Base-by-base conservation (phyloP, 2,113 vertebrate species). In the Cepphus grylle region DNA sequence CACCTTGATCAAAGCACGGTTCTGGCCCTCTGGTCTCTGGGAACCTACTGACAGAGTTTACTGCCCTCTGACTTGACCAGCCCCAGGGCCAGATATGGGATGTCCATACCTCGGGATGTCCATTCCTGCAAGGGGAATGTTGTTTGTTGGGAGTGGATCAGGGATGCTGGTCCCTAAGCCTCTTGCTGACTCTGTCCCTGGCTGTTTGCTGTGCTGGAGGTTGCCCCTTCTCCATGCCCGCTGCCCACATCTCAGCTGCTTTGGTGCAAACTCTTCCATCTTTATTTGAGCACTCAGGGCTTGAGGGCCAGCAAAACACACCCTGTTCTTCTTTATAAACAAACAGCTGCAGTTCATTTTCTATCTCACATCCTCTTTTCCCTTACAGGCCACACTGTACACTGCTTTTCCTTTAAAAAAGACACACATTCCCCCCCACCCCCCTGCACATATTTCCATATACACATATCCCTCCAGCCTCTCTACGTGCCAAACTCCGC, bases 371-470 rank as follows among this genome's bases (percentile, higher is more conserved):
- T 53, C 55, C 38, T 81, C 67, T 70, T 62, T 81, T 88, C 42
- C 65, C 30, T 74, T 56, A 73, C 0, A 0, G 62, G 16, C 30
- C 42, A 49, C 50, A 29, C 7, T 55, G 14, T 29, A 50, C n/a
- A 34, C 43, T 30, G 47, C 38, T 88, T 91, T 73, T 86, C 45
- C 88, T 86, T 83, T 86, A 74, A 86, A 86, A 86, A 70, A 56
- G 22, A 36, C 27, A 29, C 52, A 43, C 43, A 43, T 43, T 42
- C 8, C 26, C 40, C 17, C 5, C 14, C n/a, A 9, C 5, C 22
- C 13, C 42, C 34, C 19, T 6, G 30, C 36, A 30, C 15, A 12
- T 20, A 26, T 43, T 70, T n/a, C 55, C 36, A 27, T 27, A 38
- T 27, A 12, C 36, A 40, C 25, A 18, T 62, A 40, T 93, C 56